Conservation (phyloP, 2,888 invertebrate species). For the Chaitophorus viminalis region DNA sequence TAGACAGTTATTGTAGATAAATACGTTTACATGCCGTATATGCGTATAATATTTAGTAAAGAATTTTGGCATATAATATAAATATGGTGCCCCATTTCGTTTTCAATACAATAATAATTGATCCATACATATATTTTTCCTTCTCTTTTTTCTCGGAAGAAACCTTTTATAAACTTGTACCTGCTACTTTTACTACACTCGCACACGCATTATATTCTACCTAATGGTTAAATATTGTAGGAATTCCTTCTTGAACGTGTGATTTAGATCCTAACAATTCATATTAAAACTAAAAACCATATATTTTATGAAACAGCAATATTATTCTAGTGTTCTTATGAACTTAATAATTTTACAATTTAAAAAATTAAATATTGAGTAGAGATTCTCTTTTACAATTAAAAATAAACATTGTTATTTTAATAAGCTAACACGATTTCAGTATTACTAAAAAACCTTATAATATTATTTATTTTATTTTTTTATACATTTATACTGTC, state of each 20-base stretch:
- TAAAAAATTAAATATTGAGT: background rate
- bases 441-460: background rate
- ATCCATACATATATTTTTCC: background rate
- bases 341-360: background rate
- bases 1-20: slow-evolving; percentile 35
- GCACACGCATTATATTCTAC: background rate
- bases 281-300: background rate
- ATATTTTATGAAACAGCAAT: background rate
- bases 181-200: background rate
- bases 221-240: slow-evolving; percentile 13
- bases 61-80: slow-evolving; percentile 11
- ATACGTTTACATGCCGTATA: background rate
- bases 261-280: background rate
- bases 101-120: slow-evolving; percentile 37
- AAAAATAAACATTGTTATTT: background rate
- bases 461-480: too few relatives aligned
- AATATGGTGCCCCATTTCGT: background rate
- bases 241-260: background rate
- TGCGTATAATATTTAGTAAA: background rate
- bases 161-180: slow-evolving; percentile 26
- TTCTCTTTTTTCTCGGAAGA: slow-evolving; percentile 41
- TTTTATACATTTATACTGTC: background rate
- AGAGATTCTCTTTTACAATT: background rate
- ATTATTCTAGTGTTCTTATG: background rate
- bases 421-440: background rate